Evolutionary conservation across 64 coral and sea anemone genomes (phyloP).

Genomic region (Montipora capricornis): DNA sequence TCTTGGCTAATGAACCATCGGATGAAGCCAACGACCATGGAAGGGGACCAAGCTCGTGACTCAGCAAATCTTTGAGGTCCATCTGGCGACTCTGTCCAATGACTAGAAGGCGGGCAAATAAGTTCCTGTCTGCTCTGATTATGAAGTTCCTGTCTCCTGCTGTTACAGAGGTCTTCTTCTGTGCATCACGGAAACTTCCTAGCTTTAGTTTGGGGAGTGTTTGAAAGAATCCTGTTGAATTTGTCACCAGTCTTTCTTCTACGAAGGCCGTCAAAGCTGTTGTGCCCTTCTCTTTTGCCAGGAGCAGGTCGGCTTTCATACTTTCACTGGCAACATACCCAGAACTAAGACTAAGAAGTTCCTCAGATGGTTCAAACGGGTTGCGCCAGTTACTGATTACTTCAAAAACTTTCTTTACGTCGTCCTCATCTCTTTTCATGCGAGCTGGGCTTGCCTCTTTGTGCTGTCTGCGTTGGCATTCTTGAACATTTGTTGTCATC

Average conservation of each 20-base stretch:
- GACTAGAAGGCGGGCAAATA: neutral
- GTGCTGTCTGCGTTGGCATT: neutral
- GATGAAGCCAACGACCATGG: constrained; percentile 68
- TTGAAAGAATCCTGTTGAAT: constrained; percentile 34
- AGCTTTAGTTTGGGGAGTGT: constrained; percentile 44
- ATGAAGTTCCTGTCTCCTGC: neutral
- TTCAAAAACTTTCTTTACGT: too few species aligned
- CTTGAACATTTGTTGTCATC: constrained; percentile 23
- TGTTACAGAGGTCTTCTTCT: neutral
- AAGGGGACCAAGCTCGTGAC: constrained; percentile 45
- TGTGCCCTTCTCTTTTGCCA: constrained; percentile 42
- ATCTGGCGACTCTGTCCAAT: constrained; percentile 28
- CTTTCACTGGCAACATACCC: constrained; percentile 39
- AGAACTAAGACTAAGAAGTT: constrained; percentile 61
- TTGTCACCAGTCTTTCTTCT: constrained; percentile 3
- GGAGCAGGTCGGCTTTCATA: constrained; percentile 18
- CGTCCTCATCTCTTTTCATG: constrained; percentile 27
- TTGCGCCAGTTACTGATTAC: constrained; percentile 7
- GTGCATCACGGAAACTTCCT: neutral
- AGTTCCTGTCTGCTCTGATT: neutral
- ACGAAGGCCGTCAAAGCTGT: constrained; percentile 20
- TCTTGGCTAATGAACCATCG: constrained; percentile 59
- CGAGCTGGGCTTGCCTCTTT: constrained; percentile 4
- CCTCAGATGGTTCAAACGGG: constrained; percentile 43
- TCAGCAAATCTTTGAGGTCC: constrained; percentile 50